Evolutionary conservation across 2,888 invertebrate species (phyloP), one percentile per base, ranked within the genome.

Genomic region (Petrophora chlorosata): DNA sequence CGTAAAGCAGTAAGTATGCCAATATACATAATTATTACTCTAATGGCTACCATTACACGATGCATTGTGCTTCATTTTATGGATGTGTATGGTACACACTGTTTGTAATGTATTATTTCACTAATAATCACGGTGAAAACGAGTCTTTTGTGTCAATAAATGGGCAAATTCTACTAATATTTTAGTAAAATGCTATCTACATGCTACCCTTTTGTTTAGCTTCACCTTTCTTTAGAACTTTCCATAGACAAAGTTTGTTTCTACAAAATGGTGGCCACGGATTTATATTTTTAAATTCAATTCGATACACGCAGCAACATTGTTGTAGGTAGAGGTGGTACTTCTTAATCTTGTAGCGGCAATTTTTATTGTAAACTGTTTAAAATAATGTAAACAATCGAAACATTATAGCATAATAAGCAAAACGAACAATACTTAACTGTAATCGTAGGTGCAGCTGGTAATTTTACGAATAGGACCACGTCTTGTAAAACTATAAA

Each of bases 11-110:
- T 85, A 89, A 85, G 88, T 88, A 81, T 88, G 88, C 85, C 89
- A 90, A 86, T 89, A 86, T 81, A 87, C 90, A 89, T 89, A 90
- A 88, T 90, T 87, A 88, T 89, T 89, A 75, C 76, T 84, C 69
- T 90, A 90, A 90, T 90, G 90, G 90, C 90, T 88, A 88, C 90
- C 90, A 90, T 89, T 88, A 88, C 88, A 89, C 85, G 86, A 85
- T 82, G 85, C 88, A 85, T 83, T 85, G 84, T 79, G 75, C 76
- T 82, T 83, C 82, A 85, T 82, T 81, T 77, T 80, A 75, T 43
- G 64, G 72, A 75, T 73, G 70, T 73, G 50, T 65, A 66, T 56
- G 61, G 62, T 73, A 70, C 73, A 74, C 71, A 66, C 59, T 58
- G 64, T 61, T 65, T 65, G 59, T 58, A 67, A 73, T 53, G 65